A percentile compares a stretch with the other conserved stretches of the same genome.
These are phyloP conservation scores for Drosophila ambigua DNA, from an alignment of 1,140 invertebrate genomes.

Conservation along the genomic window DNA sequence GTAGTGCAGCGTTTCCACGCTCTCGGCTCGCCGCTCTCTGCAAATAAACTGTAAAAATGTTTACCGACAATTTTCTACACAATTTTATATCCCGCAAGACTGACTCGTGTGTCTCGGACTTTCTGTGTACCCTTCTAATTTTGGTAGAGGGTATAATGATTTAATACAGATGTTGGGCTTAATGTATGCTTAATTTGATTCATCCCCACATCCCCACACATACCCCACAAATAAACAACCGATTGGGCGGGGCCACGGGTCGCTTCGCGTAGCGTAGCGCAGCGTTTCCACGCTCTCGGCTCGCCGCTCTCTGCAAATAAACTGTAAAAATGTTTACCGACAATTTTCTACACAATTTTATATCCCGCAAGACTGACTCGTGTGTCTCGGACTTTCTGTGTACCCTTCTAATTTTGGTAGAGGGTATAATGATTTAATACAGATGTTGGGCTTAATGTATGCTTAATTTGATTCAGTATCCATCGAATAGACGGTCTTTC, in stretches of 20 bases:
- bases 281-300: constrained; percentile 33
- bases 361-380: constrained; percentile 55
- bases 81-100: constrained; percentile 73
- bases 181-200: too few relatives aligned
- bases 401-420: neutral
- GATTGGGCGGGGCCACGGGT: constrained; percentile 25
- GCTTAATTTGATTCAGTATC: too few relatives aligned
- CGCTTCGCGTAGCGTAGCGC: constrained; percentile 38
- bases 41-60: constrained; percentile 82
- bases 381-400: constrained; percentile 30
- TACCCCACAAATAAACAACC: constrained; percentile 38
- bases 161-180: too few relatives aligned
- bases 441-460: too few relatives aligned
- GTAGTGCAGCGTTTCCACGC: constrained; percentile 32
- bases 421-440: too few relatives aligned
- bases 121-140: constrained; percentile 20
- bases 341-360: constrained; percentile 83
- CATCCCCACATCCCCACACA: constrained; percentile 19
- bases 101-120: constrained; percentile 24
- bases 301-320: constrained; percentile 60
- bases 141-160: too few relatives aligned
- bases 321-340: constrained; percentile 82
- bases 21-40: constrained; percentile 21
- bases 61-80: constrained; percentile 82
- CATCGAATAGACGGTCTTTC: too few relatives aligned